Percentiles rank a stretch among this genome's conserved stretches.
These are phyloP conservation scores for Agrypnia vestita DNA, from an alignment of 1,140 invertebrate genomes.

Conservation along the genomic window DNA sequence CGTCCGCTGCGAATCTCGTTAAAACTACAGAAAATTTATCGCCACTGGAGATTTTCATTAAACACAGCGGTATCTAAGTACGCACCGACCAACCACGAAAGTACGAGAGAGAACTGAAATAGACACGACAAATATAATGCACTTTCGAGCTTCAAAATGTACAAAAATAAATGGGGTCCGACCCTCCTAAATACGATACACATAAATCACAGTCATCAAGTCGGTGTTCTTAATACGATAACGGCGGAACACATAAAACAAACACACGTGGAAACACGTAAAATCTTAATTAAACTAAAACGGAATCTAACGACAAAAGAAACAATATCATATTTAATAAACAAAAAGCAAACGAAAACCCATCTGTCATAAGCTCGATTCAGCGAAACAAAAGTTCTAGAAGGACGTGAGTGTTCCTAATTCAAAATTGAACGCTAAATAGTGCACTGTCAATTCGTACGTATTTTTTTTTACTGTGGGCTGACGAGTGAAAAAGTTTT, in stretches of 20 bases:
- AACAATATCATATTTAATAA: no score
- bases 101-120: constrained; percentile 1
- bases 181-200: constrained; percentile 29
- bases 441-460: constrained; percentile 19
- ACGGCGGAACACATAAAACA: background rate
- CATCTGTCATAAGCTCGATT: background rate
- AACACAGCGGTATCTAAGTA: background rate
- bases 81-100: background rate
- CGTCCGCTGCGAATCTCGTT: background rate
- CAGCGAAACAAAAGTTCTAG: background rate
- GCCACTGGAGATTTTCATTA: background rate
- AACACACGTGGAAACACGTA: no score
- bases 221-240: background rate
- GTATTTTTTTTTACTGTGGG: constrained; percentile 21
- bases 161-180: constrained; percentile 25
- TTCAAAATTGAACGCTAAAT: background rate
- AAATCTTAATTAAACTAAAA: no score
- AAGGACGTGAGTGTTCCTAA: background rate
- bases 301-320: no score
- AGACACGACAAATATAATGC: constrained; percentile 9
- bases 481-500: constrained; percentile 29
- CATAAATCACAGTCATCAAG: constrained; percentile 31
- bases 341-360: background rate
- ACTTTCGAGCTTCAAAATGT: constrained; percentile 24
- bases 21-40: background rate